These are phyloP conservation scores for Bicyclus anynana DNA, from an alignment of 1,140 invertebrate species.

Conservation along the genomic window DNA sequence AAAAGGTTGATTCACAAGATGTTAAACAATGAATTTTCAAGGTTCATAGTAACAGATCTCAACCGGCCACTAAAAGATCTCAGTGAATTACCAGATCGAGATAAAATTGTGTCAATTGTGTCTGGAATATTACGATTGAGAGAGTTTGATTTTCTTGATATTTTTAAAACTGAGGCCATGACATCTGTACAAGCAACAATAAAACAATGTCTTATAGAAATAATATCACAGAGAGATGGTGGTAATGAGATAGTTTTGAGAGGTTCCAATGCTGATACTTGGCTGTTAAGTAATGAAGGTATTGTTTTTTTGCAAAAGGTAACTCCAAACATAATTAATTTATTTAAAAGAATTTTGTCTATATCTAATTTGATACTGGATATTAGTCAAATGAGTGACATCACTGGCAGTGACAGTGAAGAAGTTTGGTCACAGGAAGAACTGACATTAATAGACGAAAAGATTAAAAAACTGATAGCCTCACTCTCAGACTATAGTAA, in stretches of 20 bases:
- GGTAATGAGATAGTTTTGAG: conserved; percentile 81
- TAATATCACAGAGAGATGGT: conserved; percentile 82
- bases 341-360: conserved; percentile 81
- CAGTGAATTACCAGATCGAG: conserved; percentile 84
- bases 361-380: conserved; percentile 85
- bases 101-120: conserved; percentile 91
- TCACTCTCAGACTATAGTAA: conserved; percentile 94
- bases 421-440: conserved; percentile 85
- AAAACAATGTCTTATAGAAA: conserved; percentile 92
- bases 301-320: conserved; percentile 86
- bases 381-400: conserved; percentile 75
- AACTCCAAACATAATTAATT: conserved; percentile 81
- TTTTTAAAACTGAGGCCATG: conserved; percentile 92
- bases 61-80: conserved; percentile 88
- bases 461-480: conserved; percentile 86
- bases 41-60: conserved; percentile 93
- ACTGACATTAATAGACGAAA: conserved; percentile 80
- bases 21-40: conserved; percentile 96
- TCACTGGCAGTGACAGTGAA: conserved; percentile 79
- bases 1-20: conserved; percentile 97
- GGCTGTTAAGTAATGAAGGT: conserved; percentile 86
- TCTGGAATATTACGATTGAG: conserved; percentile 92
- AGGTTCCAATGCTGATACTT: conserved; percentile 81
- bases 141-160: conserved; percentile 92
- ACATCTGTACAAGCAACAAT: conserved; percentile 92